These are phyloP conservation scores for Sorex fumeus DNA, from an alignment of 2,113 vertebrate genomes.

Conservation along the genomic window DNA sequence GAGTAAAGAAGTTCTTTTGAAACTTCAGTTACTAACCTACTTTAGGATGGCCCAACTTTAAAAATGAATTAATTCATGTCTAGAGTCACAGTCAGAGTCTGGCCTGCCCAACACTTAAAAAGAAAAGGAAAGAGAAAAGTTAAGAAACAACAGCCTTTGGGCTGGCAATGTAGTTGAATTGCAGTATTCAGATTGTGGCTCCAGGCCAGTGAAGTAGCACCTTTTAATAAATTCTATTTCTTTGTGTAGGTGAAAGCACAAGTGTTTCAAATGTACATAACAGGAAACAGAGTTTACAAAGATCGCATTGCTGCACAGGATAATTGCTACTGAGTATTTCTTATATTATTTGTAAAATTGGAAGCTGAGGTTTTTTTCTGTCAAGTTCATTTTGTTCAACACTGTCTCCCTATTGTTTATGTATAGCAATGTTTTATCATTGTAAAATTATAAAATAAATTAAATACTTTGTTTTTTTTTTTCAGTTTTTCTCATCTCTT, in stretches of 20 bases:
- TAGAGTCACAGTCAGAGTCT: slow-evolving; percentile 65
- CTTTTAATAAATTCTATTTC: slow-evolving; percentile 83
- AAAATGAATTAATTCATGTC: slow-evolving; percentile 73
- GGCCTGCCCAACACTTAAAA: slow-evolving; percentile 49
- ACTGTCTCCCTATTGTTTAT: slow-evolving; percentile 84
- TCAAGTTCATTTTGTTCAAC: slow-evolving; percentile 83
- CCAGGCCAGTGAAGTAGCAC: slow-evolving; percentile 80
- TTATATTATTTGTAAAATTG: slow-evolving; percentile 82
- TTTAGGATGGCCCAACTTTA: slow-evolving; percentile 74
- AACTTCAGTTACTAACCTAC: slow-evolving; percentile 71
- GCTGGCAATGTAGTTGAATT: slow-evolving; percentile 67
- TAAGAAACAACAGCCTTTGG: slow-evolving; percentile 41
- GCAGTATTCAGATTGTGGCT: slow-evolving; percentile 79
- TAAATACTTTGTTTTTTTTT: slow-evolving; percentile 72
- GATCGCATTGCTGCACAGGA: slow-evolving; percentile 83
- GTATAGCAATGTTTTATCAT: slow-evolving; percentile 84
- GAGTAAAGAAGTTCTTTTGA: slow-evolving; percentile 80
- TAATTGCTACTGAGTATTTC: slow-evolving; percentile 85
- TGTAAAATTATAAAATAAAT: slow-evolving; percentile 90
- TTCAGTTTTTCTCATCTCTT: slow-evolving; percentile 70
- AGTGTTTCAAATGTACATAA: slow-evolving; percentile 87
- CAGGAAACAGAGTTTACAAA: slow-evolving; percentile 83
- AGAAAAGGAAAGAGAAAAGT: slow-evolving; percentile 1
- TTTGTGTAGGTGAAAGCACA: slow-evolving; percentile 89
- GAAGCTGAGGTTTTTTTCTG: slow-evolving; percentile 82